A percentile compares a stretch with the other conserved stretches of the same genome.
phyloP scores from a whole-genome alignment of 2,888 invertebrate genomes.

The Baronia brevicornis region DNA sequence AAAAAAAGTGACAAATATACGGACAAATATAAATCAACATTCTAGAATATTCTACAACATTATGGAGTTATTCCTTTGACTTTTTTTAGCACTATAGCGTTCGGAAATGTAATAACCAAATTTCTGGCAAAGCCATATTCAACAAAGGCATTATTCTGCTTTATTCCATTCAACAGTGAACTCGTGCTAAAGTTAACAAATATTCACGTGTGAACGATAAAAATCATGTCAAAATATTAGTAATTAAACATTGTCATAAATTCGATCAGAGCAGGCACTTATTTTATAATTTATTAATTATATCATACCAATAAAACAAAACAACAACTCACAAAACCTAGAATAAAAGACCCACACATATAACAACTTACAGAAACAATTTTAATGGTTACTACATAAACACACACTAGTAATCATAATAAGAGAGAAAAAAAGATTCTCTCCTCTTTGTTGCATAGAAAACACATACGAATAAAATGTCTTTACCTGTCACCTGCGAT shows the following conservation, averaged over 20 bases:
- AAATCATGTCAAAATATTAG: conserved; percentile 20
- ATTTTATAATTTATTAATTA: conserved; percentile 7
- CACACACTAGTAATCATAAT: too few species aligned
- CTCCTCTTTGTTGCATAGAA: too few species aligned
- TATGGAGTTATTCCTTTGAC: too few species aligned
- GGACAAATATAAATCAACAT: too few species aligned
- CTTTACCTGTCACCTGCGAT: too few species aligned
- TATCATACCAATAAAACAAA: conserved; percentile 8
- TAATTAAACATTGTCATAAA: conserved; percentile 29
- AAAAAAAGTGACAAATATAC: too few species aligned
- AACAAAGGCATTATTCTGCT: conserved; percentile 1
- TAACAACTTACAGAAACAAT: conserved; percentile 9
- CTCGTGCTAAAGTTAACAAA: conserved; percentile 12
- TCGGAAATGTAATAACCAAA: not conserved
- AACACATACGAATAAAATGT: too few species aligned
- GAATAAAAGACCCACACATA: conserved; percentile 6
- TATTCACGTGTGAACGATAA: conserved; percentile 16
- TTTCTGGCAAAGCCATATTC: not conserved
- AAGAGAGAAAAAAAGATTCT: too few species aligned
- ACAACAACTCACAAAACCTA: conserved; percentile 11
- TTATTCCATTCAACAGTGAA: conserved; percentile 14
- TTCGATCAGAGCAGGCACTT: conserved; percentile 27
- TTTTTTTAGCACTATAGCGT: too few species aligned
- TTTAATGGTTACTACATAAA: not conserved
- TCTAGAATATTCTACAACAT: too few species aligned